Evolutionary conservation across 2,888 invertebrate genomes (phyloP).

Genomic region (Mongoloraphidia duomilia): DNA sequence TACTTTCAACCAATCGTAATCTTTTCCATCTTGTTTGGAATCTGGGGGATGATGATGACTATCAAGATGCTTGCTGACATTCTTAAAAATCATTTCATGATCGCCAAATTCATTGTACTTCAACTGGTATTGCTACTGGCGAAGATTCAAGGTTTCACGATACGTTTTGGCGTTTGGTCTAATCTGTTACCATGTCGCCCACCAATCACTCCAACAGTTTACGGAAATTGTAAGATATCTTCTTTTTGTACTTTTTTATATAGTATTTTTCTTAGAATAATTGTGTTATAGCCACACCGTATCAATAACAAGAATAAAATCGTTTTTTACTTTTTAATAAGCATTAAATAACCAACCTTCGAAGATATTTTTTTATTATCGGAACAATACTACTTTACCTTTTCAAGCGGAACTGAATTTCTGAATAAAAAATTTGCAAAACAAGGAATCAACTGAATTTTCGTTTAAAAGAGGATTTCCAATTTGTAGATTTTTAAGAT

Average conservation of each 20-base stretch:
- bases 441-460: no score
- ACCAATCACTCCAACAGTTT: constrained; percentile 48
- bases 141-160: constrained; percentile 48
- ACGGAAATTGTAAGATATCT: constrained; percentile 45
- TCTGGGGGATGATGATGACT: constrained; percentile 55
- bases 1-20: constrained; percentile 51
- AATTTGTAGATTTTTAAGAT: no score
- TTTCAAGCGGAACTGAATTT: no score
- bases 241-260: background rate
- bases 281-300: background rate
- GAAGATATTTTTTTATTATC: no score
- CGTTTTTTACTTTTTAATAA: no score
- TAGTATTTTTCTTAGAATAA: background rate
- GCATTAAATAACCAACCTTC: no score
- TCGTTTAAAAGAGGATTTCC: no score
- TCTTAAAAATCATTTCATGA: constrained; percentile 29
- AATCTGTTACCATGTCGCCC: constrained; percentile 45
- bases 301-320: no score
- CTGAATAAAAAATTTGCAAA: no score
- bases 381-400: no score
- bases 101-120: constrained; percentile 39
- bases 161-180: constrained; percentile 39
- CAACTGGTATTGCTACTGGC: constrained; percentile 51
- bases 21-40: constrained; percentile 47
- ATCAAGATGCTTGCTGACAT: constrained; percentile 36